These are phyloP conservation scores for Caloenas nicobarica DNA, from an alignment of 2,113 vertebrate genomes.

Conservation along the genomic window DNA sequence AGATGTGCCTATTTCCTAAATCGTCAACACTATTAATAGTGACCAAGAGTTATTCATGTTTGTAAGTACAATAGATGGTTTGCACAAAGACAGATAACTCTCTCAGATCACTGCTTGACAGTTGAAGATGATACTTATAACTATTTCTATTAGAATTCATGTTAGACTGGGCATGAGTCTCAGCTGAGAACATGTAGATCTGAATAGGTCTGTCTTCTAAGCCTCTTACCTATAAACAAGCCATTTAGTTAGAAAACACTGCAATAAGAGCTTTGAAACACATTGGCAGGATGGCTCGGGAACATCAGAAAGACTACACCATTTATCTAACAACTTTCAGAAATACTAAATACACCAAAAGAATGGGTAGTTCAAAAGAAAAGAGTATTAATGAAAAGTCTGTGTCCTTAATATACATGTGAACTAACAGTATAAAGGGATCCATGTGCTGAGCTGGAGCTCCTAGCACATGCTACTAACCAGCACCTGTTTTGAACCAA, in stretches of 20 bases:
- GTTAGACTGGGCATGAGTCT: not conserved
- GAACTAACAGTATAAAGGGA: not conserved
- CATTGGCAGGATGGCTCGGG: not conserved
- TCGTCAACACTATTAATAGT: not conserved
- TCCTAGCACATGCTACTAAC: not conserved
- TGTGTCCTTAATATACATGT: too few species aligned
- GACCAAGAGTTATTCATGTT: not conserved
- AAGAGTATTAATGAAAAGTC: not conserved
- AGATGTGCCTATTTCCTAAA: not conserved
- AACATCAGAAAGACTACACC: not conserved
- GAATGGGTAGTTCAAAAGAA: not conserved
- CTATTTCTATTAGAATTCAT: not conserved
- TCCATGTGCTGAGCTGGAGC: not conserved
- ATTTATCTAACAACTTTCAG: not conserved
- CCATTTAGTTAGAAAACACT: not conserved
- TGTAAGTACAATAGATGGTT: not conserved
- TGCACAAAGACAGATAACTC: not conserved
- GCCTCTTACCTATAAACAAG: not conserved
- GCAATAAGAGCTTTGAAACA: not conserved
- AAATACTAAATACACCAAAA: not conserved
- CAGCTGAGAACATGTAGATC: not conserved
- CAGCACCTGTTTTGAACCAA: not conserved
- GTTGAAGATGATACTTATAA: not conserved
- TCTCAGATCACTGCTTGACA: not conserved
- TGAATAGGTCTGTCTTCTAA: not conserved